Evolutionary conservation across 2,797 vertebrate species (phyloP), one percentile per base, ranked within the genome.

Genomic region (Anguilla pacifica): DNA sequence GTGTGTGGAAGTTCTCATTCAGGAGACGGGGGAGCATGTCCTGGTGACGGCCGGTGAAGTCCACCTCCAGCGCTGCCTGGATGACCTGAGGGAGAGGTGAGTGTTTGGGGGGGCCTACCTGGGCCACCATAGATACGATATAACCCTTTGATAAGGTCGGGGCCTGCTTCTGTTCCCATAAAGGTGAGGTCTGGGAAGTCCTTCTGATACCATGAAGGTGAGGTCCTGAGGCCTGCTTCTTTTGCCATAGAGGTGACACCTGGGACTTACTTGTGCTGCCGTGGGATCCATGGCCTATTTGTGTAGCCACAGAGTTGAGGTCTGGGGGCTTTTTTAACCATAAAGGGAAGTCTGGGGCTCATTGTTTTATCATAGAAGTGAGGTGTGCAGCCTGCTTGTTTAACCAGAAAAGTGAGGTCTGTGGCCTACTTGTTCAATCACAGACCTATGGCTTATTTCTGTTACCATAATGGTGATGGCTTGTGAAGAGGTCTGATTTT

Each of bases 1-100:
- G 0, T 99, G 99, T 70, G 98, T 97, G 6, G 97, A 99, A 88
- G 95, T 99, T 90, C 94, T 99, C 90, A 98, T 99, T 90, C 98
- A 99, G 93, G 99, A 99, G 92, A 98, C 97, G 0, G 99, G 99
- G 83, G 99, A 99, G 88, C 99, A 99, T 2, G 99, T 99, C 74
- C 93, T 99, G 87, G 95, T 99, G 91, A 99, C 98, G 0, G 99
- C 98, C 0, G 99, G 99, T 86, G 98, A 99, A 91, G 98, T 99
- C 89, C 98, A 99, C 91, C 97, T 99, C 19, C 98, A 99, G 77
- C 97, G 98, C 82, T 99, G 98, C 92, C 95, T 99, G 91, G 98
- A 99, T 82, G 98, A 99, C 96, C 95, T 99, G 87, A 95, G 94
- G 92, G 96, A 98, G 86, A 97, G 98, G 98, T 99, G 88, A 94